Conservation (phyloP, 2,797 vertebrate genomes). For the Crocodylus rhombifer region DNA sequence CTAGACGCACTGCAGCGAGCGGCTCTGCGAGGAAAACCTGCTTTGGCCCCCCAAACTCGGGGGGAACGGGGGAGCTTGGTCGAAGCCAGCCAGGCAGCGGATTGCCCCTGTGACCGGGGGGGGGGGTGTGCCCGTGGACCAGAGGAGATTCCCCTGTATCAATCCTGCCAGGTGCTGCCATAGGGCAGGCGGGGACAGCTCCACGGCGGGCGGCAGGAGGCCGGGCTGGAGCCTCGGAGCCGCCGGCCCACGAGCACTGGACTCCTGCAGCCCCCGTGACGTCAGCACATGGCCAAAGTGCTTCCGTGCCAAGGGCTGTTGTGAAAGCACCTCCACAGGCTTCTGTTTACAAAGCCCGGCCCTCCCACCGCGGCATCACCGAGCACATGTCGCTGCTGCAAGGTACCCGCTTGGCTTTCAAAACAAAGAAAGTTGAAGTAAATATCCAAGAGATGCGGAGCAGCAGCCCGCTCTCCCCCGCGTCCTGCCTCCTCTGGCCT, state of each 20-base stretch:
- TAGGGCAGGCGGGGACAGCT: constrained; percentile 22
- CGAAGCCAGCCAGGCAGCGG: no score
- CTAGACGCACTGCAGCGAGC: neutral
- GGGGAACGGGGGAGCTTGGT: no score
- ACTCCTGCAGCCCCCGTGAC: neutral
- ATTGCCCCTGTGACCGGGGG: no score
- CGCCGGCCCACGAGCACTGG: no score
- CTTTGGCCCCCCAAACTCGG: neutral
- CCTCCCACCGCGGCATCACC: constrained; percentile 75
- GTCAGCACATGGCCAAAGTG: neutral
- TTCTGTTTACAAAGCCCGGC: constrained; percentile 77
- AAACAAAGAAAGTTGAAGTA: constrained; percentile 24
- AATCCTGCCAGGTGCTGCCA: constrained; percentile 9
- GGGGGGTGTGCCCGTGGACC: no score
- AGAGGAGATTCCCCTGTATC: no score
- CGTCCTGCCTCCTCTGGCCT: neutral
- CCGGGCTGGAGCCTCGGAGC: constrained; percentile 3
- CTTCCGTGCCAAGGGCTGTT: neutral
- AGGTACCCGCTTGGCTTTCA: constrained; percentile 35
- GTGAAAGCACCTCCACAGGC: constrained; percentile 64
- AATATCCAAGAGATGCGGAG: neutral
- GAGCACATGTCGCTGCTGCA: constrained; percentile 65
- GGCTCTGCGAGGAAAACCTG: neutral
- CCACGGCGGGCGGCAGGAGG: constrained; percentile 57
- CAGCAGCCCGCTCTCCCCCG: neutral